Evolutionary conservation across 2,888 invertebrate species (phyloP).

Genomic region (Bombyx huttoni): DNA sequence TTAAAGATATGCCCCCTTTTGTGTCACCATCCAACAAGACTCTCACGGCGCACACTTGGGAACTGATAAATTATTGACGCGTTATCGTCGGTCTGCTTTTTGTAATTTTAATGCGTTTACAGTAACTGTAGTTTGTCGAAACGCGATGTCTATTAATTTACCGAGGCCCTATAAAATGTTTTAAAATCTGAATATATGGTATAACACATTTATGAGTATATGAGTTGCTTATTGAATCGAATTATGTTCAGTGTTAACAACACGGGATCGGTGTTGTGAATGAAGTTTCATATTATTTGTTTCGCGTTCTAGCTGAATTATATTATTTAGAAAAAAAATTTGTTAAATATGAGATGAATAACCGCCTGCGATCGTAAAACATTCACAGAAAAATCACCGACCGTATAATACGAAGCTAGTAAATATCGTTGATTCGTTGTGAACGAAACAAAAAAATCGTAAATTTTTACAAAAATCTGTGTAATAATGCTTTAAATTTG

Average conservation of each 20-base stretch:
- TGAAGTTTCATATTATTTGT: no score
- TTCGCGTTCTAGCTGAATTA: no score
- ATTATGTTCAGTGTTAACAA: no score
- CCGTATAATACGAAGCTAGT: slow-evolving; percentile 31
- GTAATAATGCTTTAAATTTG: background rate
- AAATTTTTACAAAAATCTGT: background rate
- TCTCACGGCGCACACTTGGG: slow-evolving; percentile 24
- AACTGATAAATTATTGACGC: slow-evolving; percentile 29
- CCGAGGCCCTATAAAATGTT: no score
- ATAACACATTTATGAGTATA: no score
- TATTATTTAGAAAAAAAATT: no score
- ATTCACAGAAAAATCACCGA: slow-evolving; percentile 39
- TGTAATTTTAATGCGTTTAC: slow-evolving; percentile 33
- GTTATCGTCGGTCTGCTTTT: slow-evolving; percentile 25
- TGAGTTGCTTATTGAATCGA: no score
- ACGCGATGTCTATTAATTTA: no score
- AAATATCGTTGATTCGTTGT: background rate
- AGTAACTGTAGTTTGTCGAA: slow-evolving; percentile 13
- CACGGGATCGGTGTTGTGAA: no score
- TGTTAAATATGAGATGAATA: background rate
- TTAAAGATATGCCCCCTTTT: slow-evolving; percentile 41
- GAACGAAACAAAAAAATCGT: background rate
- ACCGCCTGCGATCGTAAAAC: slow-evolving; percentile 39
- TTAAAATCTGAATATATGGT: no score
- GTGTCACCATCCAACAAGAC: slow-evolving; percentile 26